phyloP scores from a whole-genome alignment of 2,113 vertebrate genomes.

The Rhegmatorhina hoffmannsi region DNA sequence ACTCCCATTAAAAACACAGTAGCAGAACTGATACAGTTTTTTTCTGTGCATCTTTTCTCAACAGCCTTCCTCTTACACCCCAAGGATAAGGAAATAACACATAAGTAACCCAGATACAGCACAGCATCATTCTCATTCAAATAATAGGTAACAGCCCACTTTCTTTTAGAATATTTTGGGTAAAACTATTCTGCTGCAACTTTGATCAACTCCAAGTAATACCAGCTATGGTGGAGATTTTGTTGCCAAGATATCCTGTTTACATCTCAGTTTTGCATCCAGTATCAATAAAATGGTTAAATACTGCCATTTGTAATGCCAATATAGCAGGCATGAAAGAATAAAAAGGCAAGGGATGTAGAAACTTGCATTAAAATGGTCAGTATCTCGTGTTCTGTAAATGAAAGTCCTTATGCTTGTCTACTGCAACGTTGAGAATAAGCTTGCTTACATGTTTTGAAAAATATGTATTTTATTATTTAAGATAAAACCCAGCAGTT shows the following conservation, averaged over 20 bases:
- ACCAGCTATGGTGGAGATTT: not conserved
- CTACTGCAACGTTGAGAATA: not conserved
- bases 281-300: not conserved
- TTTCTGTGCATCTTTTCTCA: not conserved
- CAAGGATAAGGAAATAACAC: not conserved
- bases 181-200: not conserved
- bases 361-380: not conserved
- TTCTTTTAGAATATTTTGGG: not conserved
- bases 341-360: not conserved
- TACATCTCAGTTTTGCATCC: not conserved
- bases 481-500: not conserved
- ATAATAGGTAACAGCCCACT: not conserved
- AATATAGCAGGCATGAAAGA: not conserved
- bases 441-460: not conserved
- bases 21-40: not conserved
- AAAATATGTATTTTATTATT: not conserved
- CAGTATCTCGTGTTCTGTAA: not conserved
- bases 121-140: not conserved
- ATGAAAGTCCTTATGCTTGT: not conserved
- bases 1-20: not conserved
- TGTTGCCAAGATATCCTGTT: not conserved
- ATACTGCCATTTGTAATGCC: not conserved
- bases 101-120: not conserved
- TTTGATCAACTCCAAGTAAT: not conserved
- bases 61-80: not conserved